Base-by-base conservation (phyloP, 2,888 invertebrate species). In the Dicranocentrus wangi region DNA sequence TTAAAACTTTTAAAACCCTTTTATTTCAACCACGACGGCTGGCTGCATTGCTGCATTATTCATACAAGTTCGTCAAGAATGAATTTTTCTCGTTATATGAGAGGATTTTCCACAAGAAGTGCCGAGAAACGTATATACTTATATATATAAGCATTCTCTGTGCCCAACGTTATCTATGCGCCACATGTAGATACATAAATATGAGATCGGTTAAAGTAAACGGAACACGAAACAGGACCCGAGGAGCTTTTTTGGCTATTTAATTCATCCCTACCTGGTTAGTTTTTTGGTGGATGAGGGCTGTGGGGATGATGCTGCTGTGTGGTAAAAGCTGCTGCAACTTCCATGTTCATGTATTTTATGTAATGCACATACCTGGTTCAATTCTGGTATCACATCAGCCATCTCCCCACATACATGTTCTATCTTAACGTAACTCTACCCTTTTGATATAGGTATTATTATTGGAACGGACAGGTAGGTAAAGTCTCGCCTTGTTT, bases 181-280 rank as follows among this genome's bases (percentile, higher is more conserved):
- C n/a, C n/a, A 15, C 3, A 47, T n/a, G 15, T 3, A 47, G 2
- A 10, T 47, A n/a, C 47, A 47, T n/a, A n/a, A 47, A 47, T 32
- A 47, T 47, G 60, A 60, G 60, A 60, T 60, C 32, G 60, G 60
- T 60, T 28, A 23, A 60, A 60, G 28, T 60, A n/a, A 2, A 5
- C 27, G 32, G 60, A 55, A 55, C 55, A 55, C 55, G 25, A 55
- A 72, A 63, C 51, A 66, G 42, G 65, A 27, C 55, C 55, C 55
- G 55, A 53, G 43, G 53, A 75, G 42, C 60, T 75, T 58, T 75
- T 65, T 73, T 75, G 72, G 32, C 58, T 32, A 65, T 60, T 73
- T 73, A 73, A 73, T 53, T 55, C 75, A 75, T 47, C 63, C 42
- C 75, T 65, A 55, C 58, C 43, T 73, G 73, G 63, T 61, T 51